Evolutionary conservation across 1,140 invertebrate genomes (phyloP).

Genomic region (Caenorhabditis elegans): DNA sequence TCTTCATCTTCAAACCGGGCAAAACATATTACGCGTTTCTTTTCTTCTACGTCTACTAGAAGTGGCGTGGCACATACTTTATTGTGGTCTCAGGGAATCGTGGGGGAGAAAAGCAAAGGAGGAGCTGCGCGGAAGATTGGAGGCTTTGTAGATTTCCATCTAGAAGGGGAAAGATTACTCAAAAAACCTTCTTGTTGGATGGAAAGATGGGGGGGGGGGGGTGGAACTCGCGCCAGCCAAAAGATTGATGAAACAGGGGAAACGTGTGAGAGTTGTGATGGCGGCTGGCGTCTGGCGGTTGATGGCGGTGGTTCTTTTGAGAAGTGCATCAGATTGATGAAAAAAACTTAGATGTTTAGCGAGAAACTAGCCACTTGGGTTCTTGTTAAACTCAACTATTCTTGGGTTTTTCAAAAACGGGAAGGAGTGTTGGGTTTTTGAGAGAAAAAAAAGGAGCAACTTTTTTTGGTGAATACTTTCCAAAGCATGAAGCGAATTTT

Average conservation of each 20-base stretch:
- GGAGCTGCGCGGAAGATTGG: neutral
- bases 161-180: slow-evolving; percentile 31
- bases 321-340: slow-evolving; percentile 28
- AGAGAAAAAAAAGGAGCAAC: too few species aligned
- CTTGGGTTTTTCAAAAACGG: too few species aligned
- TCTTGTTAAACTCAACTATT: too few species aligned
- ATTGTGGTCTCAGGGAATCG: neutral
- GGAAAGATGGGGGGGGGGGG: too few species aligned
- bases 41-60: neutral
- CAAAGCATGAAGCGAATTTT: too few species aligned
- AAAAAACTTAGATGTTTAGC: neutral
- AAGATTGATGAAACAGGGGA: slow-evolving; percentile 27
- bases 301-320: neutral
- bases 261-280: neutral
- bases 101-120: neutral
- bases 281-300: neutral
- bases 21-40: slow-evolving; percentile 23
- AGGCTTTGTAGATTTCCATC: slow-evolving; percentile 27
- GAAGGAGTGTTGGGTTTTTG: too few species aligned
- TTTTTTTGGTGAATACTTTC: too few species aligned
- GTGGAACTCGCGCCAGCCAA: neutral
- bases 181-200: neutral
- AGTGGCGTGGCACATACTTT: neutral
- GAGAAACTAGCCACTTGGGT: neutral
- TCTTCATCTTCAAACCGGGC: neutral